These are phyloP conservation scores for Pegoplata infirma DNA, from an alignment of 2,888 invertebrate genomes.

Conservation along the genomic window DNA sequence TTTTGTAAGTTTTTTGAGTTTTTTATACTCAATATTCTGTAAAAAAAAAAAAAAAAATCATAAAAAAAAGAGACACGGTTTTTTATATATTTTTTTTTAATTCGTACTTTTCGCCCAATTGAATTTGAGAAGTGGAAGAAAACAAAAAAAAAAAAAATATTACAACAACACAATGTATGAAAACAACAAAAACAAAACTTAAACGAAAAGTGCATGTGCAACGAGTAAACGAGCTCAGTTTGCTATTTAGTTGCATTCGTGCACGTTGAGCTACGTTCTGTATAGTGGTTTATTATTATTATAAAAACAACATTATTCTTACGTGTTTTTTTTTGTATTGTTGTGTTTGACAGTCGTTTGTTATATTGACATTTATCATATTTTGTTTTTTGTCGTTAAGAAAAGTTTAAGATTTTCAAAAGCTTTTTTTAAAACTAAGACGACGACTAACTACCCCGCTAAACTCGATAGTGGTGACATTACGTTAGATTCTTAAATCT, in stretches of 20 bases:
- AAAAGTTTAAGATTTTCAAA: slow-evolving; percentile 41
- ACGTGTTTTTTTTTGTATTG: slow-evolving; percentile 28
- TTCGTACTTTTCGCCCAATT: slow-evolving; percentile 66
- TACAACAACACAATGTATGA: slow-evolving; percentile 38
- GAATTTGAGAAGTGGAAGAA: slow-evolving; percentile 57
- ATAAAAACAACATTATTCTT: slow-evolving; percentile 26
- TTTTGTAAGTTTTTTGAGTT: slow-evolving; percentile 18
- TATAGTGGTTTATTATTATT: slow-evolving; percentile 51
- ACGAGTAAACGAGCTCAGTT: slow-evolving; percentile 69
- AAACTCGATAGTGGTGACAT: background rate
- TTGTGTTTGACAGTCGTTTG: slow-evolving; percentile 39
- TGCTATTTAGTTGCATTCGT: slow-evolving; percentile 65
- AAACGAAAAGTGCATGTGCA: slow-evolving; percentile 74
- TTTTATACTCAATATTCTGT: slow-evolving; percentile 54
- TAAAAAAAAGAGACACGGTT: slow-evolving; percentile 45
- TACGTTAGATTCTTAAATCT: background rate
- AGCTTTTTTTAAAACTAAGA: background rate
- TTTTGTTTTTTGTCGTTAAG: slow-evolving; percentile 47
- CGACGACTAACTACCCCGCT: background rate
- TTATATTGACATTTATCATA: slow-evolving; percentile 21
- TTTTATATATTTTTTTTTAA: slow-evolving; percentile 58
- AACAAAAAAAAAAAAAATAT: slow-evolving; percentile 28
- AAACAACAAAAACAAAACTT: slow-evolving; percentile 62
- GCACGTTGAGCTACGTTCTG: slow-evolving; percentile 66
- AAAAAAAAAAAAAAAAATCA: no score